phyloP scores from a whole-genome alignment of 2,888 invertebrate genomes.

The Epistrophe grossulariae region DNA sequence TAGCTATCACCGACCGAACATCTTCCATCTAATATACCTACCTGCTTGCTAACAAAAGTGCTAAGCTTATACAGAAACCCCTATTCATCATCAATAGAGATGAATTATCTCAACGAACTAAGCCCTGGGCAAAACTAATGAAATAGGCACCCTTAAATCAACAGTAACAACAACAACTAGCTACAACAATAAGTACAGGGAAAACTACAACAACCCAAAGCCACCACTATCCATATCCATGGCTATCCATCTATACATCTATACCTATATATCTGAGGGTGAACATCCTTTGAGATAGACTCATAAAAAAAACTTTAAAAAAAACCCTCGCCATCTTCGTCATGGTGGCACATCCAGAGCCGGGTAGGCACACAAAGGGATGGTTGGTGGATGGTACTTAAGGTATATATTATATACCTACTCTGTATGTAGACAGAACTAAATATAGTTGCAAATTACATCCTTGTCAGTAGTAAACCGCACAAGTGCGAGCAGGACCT shows the following conservation, averaged over 20 bases:
- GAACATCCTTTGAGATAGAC: slow-evolving; percentile 68
- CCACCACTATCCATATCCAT: slow-evolving; percentile 46
- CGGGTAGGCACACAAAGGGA: slow-evolving; percentile 53
- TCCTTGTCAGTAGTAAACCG: slow-evolving; percentile 56
- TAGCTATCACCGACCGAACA: slow-evolving; percentile 1
- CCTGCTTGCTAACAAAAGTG: slow-evolving; percentile 58
- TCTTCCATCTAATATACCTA: slow-evolving; percentile 1
- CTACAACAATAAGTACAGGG: slow-evolving; percentile 2
- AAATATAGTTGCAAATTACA: slow-evolving; percentile 68
- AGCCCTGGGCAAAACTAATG: slow-evolving; percentile 49
- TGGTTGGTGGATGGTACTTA: slow-evolving; percentile 53
- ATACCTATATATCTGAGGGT: slow-evolving; percentile 62
- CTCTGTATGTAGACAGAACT: slow-evolving; percentile 52
- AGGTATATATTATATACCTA: slow-evolving; percentile 10
- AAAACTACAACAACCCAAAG: slow-evolving; percentile 25
- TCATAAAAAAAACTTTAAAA: slow-evolving; percentile 34
- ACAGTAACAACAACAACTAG: slow-evolving; percentile 39
- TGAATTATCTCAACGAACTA: slow-evolving; percentile 45
- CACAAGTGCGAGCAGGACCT: slow-evolving; percentile 69
- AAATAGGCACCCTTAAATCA: slow-evolving; percentile 55
- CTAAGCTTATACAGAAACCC: slow-evolving; percentile 33
- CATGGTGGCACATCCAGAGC: slow-evolving; percentile 9
- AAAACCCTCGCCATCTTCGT: slow-evolving; percentile 61
- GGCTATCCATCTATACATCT: slow-evolving; percentile 40
- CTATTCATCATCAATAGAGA: slow-evolving; percentile 65